phyloP scores from a whole-genome alignment of 2,888 invertebrate species.

The Ennomos quercinarius region DNA sequence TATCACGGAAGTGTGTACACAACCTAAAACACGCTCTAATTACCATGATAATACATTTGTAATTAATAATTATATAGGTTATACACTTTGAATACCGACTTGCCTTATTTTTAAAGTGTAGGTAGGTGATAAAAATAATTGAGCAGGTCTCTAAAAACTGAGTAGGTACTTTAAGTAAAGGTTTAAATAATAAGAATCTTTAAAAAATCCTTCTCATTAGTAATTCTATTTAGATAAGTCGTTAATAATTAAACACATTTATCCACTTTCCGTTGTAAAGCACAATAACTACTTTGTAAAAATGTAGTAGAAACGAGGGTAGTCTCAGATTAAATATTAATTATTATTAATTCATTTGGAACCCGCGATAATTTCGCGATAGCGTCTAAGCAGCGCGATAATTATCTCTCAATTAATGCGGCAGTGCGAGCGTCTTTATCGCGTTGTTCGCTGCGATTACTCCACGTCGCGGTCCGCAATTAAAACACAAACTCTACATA shows the following conservation, averaged over 20 bases:
- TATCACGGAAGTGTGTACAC: constrained; percentile 7
- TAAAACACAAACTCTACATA: constrained; percentile 40
- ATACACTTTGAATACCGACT: not conserved
- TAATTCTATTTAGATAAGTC: too few relatives aligned
- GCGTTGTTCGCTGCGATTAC: constrained; percentile 45
- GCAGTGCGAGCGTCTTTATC: constrained; percentile 46
- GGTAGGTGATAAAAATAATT: too few relatives aligned
- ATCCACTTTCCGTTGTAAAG: too few relatives aligned
- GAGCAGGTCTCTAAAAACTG: too few relatives aligned
- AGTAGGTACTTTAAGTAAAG: too few relatives aligned
- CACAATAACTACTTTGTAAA: too few relatives aligned
- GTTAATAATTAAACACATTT: too few relatives aligned
- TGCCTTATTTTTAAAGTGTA: not conserved
- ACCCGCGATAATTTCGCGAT: constrained; percentile 25
- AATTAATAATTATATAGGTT: not conserved
- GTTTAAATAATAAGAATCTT: too few relatives aligned
- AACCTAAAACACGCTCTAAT: constrained; percentile 21
- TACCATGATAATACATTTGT: constrained; percentile 9
- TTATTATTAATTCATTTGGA: constrained; percentile 10
- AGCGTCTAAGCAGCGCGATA: constrained; percentile 41
- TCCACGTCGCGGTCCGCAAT: constrained; percentile 46
- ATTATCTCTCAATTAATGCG: constrained; percentile 60
- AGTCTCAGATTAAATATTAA: too few relatives aligned
- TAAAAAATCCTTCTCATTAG: too few relatives aligned
- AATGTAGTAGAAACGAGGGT: too few relatives aligned